phyloP scores from a whole-genome alignment of 2,113 vertebrate genomes.

The Gobius niger region DNA sequence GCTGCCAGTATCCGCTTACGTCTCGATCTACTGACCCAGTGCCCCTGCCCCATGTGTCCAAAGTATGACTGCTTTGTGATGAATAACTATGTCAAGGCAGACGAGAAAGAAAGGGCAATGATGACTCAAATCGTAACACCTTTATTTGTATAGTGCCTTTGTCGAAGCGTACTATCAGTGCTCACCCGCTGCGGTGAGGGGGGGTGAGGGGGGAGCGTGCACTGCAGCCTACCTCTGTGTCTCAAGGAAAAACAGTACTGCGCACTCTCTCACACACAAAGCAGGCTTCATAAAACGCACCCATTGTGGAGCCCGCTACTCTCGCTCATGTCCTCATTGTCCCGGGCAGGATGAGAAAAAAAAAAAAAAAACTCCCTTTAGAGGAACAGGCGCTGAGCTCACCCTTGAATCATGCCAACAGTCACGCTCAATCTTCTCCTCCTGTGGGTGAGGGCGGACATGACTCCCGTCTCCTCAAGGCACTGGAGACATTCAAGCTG shows the following conservation, averaged over 20 bases:
- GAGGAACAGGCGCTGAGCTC: slow-evolving; percentile 63
- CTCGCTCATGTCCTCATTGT: slow-evolving; percentile 72
- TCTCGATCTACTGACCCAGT: background rate
- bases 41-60: slow-evolving; percentile 3
- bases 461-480: slow-evolving; percentile 30
- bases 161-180: background rate
- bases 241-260: slow-evolving; percentile 23
- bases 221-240: slow-evolving; percentile 9
- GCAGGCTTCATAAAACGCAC: slow-evolving; percentile 52
- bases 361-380: slow-evolving; percentile 74
- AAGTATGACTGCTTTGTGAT: slow-evolving; percentile 17
- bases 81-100: background rate
- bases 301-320: slow-evolving; percentile 64
- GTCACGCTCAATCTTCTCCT: slow-evolving; percentile 40
- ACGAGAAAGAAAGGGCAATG: slow-evolving; percentile 5
- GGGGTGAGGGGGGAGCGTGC: slow-evolving; percentile 11
- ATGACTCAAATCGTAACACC: slow-evolving; percentile 2
- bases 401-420: slow-evolving; percentile 62
- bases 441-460: slow-evolving; percentile 3
- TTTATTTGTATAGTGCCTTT: background rate
- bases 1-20: no score
- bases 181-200: slow-evolving; percentile 28
- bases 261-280: slow-evolving; percentile 56
- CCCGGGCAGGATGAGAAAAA: slow-evolving; percentile 69
- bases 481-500: slow-evolving; percentile 2